These are phyloP conservation scores for Luffia ferchaultella DNA, from an alignment of 2,888 invertebrate genomes.

Conservation along the genomic window DNA sequence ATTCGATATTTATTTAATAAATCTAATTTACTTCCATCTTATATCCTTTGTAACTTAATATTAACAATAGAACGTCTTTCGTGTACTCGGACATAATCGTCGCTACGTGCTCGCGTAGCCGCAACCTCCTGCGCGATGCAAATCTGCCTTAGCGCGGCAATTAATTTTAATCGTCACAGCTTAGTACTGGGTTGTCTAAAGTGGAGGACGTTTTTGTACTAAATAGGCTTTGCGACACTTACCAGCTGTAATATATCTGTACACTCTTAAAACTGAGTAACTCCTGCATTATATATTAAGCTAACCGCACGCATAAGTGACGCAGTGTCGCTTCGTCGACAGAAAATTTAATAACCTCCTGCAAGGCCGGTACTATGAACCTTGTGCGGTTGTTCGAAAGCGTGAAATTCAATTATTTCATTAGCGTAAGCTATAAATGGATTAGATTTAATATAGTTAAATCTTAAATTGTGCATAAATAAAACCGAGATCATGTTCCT, in stretches of 20 bases:
- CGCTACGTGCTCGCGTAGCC: neutral
- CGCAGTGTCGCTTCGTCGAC: neutral
- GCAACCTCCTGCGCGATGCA: conserved; percentile 18
- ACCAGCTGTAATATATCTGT: conserved; percentile 2
- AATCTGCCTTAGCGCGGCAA: conserved; percentile 35
- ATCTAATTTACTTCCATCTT: neutral
- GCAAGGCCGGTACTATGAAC: neutral
- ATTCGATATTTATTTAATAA: no score
- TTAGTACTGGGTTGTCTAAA: conserved; percentile 22
- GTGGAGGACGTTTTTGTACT: conserved; percentile 22
- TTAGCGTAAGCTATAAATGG: neutral
- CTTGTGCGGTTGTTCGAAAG: no score
- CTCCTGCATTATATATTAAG: no score
- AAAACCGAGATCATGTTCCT: no score
- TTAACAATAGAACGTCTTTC: neutral
- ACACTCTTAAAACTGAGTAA: conserved; percentile 6
- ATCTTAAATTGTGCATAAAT: no score
- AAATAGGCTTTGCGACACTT: conserved; percentile 5
- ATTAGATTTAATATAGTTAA: neutral
- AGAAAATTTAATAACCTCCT: no score
- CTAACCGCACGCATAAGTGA: no score
- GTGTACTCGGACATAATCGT: neutral
- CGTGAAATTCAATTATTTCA: neutral
- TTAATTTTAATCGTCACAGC: conserved; percentile 43
- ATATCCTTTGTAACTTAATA: neutral